Evolutionary conservation across 2,797 vertebrate species (phyloP).

Genomic region (Ctenopoma multispine): DNA sequence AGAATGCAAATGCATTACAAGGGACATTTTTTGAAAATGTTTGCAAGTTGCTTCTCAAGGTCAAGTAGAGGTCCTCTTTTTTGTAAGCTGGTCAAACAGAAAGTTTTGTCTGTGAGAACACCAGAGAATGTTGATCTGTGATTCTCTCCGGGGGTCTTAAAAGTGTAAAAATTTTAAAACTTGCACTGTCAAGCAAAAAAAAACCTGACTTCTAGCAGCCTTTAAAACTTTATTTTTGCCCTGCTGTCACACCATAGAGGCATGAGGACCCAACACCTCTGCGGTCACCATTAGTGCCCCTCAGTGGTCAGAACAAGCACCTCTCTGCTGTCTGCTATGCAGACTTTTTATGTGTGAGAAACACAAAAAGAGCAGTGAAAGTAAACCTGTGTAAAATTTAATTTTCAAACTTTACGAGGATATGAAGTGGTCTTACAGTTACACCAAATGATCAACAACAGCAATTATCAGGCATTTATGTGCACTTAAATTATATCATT

Average conservation of each 20-base stretch:
- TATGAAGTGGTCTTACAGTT: too few relatives aligned
- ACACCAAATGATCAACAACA: too few relatives aligned
- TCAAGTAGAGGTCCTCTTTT: conserved; percentile 26
- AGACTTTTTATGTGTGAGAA: too few relatives aligned
- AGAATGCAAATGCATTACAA: conserved; percentile 40
- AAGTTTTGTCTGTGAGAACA: conserved; percentile 24
- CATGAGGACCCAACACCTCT: conserved; percentile 22
- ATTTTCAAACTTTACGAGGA: too few relatives aligned
- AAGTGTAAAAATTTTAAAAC: conserved; percentile 60
- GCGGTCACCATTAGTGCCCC: conserved; percentile 43
- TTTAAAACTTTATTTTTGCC: conserved; percentile 14
- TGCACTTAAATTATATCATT: too few relatives aligned
- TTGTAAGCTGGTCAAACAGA: conserved; percentile 28
- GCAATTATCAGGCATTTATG: too few relatives aligned
- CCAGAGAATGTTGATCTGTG: conserved; percentile 41
- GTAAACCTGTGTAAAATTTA: too few relatives aligned
- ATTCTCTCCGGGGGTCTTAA: conserved; percentile 44
- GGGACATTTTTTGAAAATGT: conserved; percentile 27
- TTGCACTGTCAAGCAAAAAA: conserved; percentile 44
- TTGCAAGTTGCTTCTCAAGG: conserved; percentile 44
- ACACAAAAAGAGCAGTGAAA: too few relatives aligned
- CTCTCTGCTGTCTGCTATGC: background rate
- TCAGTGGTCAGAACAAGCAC: conserved; percentile 17
- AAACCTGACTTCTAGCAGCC: conserved; percentile 40
- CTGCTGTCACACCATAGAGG: conserved; percentile 34